Evolutionary conservation across 2,113 vertebrate genomes (phyloP).

Genomic region (Sardina pilchardus): DNA sequence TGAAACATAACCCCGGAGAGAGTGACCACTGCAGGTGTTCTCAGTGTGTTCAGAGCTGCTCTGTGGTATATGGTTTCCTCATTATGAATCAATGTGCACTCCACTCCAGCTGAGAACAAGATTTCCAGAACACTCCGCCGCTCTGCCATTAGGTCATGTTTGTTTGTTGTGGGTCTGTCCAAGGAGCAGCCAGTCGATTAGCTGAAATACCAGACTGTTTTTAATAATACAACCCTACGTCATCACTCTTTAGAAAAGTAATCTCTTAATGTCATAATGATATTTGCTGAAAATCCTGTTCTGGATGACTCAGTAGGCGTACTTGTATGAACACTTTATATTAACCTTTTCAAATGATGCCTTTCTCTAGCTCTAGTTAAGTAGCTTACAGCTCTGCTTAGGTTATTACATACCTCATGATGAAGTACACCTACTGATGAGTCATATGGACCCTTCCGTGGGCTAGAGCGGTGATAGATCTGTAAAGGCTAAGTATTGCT

Average conservation of each 20-base stretch:
- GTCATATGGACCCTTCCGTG: not conserved
- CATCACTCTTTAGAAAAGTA: not conserved
- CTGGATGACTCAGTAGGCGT: not conserved
- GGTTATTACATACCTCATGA: not conserved
- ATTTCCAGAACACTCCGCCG: not conserved
- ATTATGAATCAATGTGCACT: not conserved
- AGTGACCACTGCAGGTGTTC: not conserved
- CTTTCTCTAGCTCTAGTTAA: not conserved
- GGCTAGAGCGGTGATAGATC: not conserved
- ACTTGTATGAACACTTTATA: not conserved
- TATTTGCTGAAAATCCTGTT: not conserved
- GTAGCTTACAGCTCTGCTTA: not conserved
- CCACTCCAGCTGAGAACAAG: slow-evolving; percentile 1
- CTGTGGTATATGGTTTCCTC: not conserved
- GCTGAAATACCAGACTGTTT: not conserved
- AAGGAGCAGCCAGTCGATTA: not conserved
- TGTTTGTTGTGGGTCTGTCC: not conserved
- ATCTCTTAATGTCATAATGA: not conserved
- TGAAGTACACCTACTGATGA: not conserved
- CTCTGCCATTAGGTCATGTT: not conserved
- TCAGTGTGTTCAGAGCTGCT: not conserved
- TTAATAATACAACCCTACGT: not conserved
- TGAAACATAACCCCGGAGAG: not conserved
- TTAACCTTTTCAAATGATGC: not conserved
- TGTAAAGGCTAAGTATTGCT: not conserved